Evolutionary conservation across 2,888 invertebrate genomes (phyloP).

Genomic region (Leucoptera coffeella): DNA sequence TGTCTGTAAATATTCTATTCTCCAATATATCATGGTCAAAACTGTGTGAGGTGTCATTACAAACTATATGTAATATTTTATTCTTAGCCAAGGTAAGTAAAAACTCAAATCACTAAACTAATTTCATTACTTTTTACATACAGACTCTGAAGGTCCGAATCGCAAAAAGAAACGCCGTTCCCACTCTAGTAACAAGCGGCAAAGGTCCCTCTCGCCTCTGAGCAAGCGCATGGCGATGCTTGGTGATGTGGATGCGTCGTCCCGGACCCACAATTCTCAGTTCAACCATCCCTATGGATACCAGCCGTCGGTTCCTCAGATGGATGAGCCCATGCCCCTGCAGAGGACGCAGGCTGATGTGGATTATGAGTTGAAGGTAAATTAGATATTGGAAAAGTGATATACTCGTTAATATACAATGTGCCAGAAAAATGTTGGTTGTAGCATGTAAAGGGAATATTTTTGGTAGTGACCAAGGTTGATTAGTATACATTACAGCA

Average conservation of each 20-base stretch:
- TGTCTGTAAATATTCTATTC: too few relatives aligned
- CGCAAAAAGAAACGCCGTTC: constrained; percentile 56
- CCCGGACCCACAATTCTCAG: constrained; percentile 54
- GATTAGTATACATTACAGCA: too few relatives aligned
- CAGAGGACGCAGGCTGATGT: constrained; percentile 39
- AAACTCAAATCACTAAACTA: too few relatives aligned
- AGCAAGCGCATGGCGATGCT: constrained; percentile 78
- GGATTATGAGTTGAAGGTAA: constrained; percentile 61
- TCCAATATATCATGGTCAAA: too few relatives aligned
- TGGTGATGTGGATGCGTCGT: constrained; percentile 43
- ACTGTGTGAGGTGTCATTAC: too few relatives aligned
- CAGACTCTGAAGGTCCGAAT: constrained; percentile 47
- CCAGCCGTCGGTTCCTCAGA: constrained; percentile 52
- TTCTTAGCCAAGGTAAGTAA: too few relatives aligned
- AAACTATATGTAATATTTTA: too few relatives aligned
- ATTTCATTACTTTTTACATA: constrained; percentile 6
- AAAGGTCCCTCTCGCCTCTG: constrained; percentile 71
- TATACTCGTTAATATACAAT: too few relatives aligned
- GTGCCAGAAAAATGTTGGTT: too few relatives aligned
- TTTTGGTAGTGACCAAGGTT: too few relatives aligned
- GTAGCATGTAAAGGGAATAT: too few relatives aligned
- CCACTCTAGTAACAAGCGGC: constrained; percentile 53
- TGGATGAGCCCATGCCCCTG: constrained; percentile 21
- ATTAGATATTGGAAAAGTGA: constrained; percentile 1
- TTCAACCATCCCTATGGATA: constrained; percentile 64